Evolutionary conservation across 2,797 vertebrate genomes (phyloP), one percentile per base, ranked within the genome.

Genomic region (Atherinosoma microstoma): DNA sequence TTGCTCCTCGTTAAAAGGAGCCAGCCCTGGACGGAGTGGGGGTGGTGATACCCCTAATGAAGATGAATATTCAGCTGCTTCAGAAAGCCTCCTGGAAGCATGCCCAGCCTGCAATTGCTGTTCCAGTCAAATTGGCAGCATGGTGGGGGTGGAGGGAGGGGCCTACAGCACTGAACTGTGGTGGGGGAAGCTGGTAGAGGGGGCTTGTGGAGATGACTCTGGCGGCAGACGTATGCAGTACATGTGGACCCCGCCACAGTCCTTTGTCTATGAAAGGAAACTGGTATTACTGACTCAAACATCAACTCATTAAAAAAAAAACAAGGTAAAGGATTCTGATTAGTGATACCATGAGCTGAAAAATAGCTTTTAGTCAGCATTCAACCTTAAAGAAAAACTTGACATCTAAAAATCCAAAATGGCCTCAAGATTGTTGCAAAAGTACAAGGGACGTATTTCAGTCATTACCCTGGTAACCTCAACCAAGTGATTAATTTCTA

Each of bases 11-110:
- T 94, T 94, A 94, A 93, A 82, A 92, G 84, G 81, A 71, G 90
- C 85, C 80, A 82, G 79, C 81, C 88, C 84, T 79, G 92, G 83
- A 84, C 67, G 88, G 83, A 86, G 87, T 88, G 86, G 88, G 87
- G 90, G 83, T 79, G 87, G 92, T 90, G 78, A 93, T 90, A 89
- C 88, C 85, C 77, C 78, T 95, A 95, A 96, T 95, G 93, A 96
- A 96, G 94, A 96, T 93, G 80, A 95, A 95, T 96, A 95, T 96
- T 91, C 89, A 93, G 91, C 88, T 90, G 86, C 86, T 85, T 92
- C 89, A 78, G 85, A 89, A 88, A 87, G 75, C 69, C 92, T 96
- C 93, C 94, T 96, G 89, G 91, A 94, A 87, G 83, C 60, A 88
- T 92, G 90, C 93, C 95, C 91, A 83, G 84, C 82, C 93, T 92